Percentiles rank a stretch among this genome's conserved stretches.
Conservation (phyloP, 2,113 vertebrate species). For the Gadus chalcogrammus region DNA sequence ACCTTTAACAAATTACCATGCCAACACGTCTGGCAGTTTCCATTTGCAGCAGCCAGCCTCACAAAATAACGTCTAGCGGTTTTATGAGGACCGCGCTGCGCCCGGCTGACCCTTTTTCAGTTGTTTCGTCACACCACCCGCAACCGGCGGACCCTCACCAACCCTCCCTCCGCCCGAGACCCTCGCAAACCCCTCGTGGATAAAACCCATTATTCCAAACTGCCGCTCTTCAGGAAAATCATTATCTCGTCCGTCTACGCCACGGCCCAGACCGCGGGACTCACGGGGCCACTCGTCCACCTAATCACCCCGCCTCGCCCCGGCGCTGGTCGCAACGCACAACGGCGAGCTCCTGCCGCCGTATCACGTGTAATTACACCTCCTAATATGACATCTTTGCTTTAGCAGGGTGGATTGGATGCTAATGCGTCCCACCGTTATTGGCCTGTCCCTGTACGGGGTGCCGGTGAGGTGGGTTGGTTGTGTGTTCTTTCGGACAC, state of each 20-base stretch:
- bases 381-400: constrained; percentile 63
- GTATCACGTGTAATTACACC: constrained; percentile 66
- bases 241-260: constrained; percentile 73
- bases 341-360: constrained; percentile 43
- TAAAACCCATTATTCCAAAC: constrained; percentile 78
- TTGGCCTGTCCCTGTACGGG: constrained; percentile 33
- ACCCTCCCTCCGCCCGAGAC: constrained; percentile 46
- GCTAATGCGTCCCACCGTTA: constrained; percentile 40
- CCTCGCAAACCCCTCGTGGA: constrained; percentile 61
- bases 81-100: constrained; percentile 49
- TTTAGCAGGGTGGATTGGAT: constrained; percentile 56
- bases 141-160: constrained; percentile 21
- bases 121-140: constrained; percentile 65
- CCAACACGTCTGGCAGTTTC: constrained; percentile 54
- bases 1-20: constrained; percentile 48
- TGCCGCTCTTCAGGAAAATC: constrained; percentile 76
- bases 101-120: constrained; percentile 53
- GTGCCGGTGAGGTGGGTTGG: neutral
- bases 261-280: constrained; percentile 55
- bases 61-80: constrained; percentile 61
- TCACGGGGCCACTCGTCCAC: constrained; percentile 66
- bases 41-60: constrained; percentile 49
- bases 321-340: constrained; percentile 54
- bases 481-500: constrained; percentile 25
- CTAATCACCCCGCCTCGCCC: constrained; percentile 72